Base-by-base conservation (phyloP, 2,888 invertebrate genomes). In the Leucozona laternaria region DNA sequence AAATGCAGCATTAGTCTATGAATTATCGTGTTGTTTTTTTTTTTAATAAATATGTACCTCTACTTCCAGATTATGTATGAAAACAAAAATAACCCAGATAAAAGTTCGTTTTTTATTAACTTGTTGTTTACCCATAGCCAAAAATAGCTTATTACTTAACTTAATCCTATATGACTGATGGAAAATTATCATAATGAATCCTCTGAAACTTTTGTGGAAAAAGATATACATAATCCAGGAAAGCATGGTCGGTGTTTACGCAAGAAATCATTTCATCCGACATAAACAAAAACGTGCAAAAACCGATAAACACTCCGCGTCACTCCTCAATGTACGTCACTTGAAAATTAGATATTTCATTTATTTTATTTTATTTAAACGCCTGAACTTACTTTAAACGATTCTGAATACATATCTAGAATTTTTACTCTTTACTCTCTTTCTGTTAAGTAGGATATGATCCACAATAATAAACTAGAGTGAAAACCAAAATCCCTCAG, bases 71-170 rank as follows among this genome's bases (percentile, higher is more conserved):
- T 31, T 15, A 0, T 17, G 2, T 43, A 17, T 17, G 17, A 17
- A 45, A 45, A 45, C 17, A 45, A 45, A 45, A 45, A 45, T 45
- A 45, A 45, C 45, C 17, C 17, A 45, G 4, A 15, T 28, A 8
- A 25, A 28, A n/a, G 6, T 55, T 55, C 8, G n/a, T 3, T 28
- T 55, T 55, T 55, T 55, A 37, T 58, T 58, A 15, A 37, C 58
- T 57, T 2, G 37, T 37, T 40, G 15, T 40, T 15, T 28, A 57
- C 17, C n/a, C 37, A 22, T 2, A n/a, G n/a, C 45, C 25, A 45
- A 45, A 43, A 45, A 64, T 64, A 17, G 28, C 43, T 6, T 45
- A 64, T 45, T 64, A 15, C 37, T 40, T 11, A 45, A 64, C 62
- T 25, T 13, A 45, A 45, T 28, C 45, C 22, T 37, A 11, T 37